Evolutionary conservation across 1,140 invertebrate species (phyloP).

Genomic region (Cephus cinctus): DNA sequence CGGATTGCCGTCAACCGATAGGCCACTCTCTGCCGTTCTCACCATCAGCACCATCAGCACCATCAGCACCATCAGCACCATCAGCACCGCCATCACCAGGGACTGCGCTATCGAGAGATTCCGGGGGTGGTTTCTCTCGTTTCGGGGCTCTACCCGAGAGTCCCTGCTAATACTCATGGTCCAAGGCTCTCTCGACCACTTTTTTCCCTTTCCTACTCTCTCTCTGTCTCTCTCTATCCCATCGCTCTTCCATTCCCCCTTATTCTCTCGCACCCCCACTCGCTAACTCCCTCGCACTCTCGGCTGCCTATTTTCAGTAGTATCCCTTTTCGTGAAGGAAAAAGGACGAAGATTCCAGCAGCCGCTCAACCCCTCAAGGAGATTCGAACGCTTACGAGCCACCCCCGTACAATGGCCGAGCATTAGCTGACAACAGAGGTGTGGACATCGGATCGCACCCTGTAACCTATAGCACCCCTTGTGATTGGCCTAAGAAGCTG

Average conservation of each 20-base stretch:
- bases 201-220: constrained; percentile 18
- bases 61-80: too few species aligned
- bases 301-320: too few species aligned
- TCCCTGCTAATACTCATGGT: neutral
- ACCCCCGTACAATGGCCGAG: constrained; percentile 40
- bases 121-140: too few species aligned
- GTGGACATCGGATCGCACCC: constrained; percentile 46
- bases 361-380: constrained; percentile 22
- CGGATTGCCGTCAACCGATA: constrained; percentile 52
- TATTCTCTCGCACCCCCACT: too few species aligned
- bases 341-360: too few species aligned
- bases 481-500: constrained; percentile 31
- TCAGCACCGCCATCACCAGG: too few species aligned
- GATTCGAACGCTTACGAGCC: constrained; percentile 38
- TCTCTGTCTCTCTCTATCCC: constrained; percentile 7
- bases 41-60: too few species aligned
- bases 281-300: too few species aligned
- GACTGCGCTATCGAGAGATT: too few species aligned
- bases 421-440: constrained; percentile 55
- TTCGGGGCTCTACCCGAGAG: constrained; percentile 3
- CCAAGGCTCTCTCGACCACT: constrained; percentile 17
- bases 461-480: constrained; percentile 24
- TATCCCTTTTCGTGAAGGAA: too few species aligned
- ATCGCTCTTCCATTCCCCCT: too few species aligned
- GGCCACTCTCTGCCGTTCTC: constrained; percentile 4